Evolutionary conservation across 1,140 invertebrate genomes (phyloP).

Genomic region (Dendroctonus valens): DNA sequence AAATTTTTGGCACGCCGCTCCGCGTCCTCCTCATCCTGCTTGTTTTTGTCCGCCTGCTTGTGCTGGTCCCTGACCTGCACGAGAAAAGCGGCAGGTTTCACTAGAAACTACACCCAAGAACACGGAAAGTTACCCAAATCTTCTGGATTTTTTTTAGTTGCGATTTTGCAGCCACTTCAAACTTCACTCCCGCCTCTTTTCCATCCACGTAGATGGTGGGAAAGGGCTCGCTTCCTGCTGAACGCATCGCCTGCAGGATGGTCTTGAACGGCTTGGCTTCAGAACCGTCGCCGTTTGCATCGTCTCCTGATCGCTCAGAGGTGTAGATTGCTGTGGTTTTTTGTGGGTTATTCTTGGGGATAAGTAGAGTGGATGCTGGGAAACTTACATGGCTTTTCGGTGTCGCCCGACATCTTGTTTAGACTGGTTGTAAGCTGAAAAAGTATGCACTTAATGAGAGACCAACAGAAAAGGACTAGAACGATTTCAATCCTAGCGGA

Average conservation of each 20-base stretch:
- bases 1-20: slow-evolving; percentile 84
- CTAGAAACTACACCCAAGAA: neutral
- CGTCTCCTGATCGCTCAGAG: slow-evolving; percentile 82
- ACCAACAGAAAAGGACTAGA: neutral
- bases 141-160: slow-evolving; percentile 95
- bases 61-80: slow-evolving; percentile 63
- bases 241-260: slow-evolving; percentile 82
- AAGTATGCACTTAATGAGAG: no score
- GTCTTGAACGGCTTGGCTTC: slow-evolving; percentile 89
- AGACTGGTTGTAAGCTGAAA: no score
- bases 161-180: slow-evolving; percentile 83
- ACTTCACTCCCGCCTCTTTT: slow-evolving; percentile 71
- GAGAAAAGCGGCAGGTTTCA: neutral
- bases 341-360: no score
- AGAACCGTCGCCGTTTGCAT: slow-evolving; percentile 84
- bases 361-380: neutral
- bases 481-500: neutral
- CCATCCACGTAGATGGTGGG: slow-evolving; percentile 87
- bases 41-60: slow-evolving; percentile 76
- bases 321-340: slow-evolving; percentile 70
- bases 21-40: slow-evolving; percentile 78
- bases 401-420: no score
- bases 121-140: slow-evolving; percentile 62
- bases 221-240: slow-evolving; percentile 81
- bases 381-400: no score